Evolutionary conservation across 2,797 vertebrate genomes (phyloP), one percentile per base, ranked within the genome.

Genomic region (Cottoperca gobio): DNA sequence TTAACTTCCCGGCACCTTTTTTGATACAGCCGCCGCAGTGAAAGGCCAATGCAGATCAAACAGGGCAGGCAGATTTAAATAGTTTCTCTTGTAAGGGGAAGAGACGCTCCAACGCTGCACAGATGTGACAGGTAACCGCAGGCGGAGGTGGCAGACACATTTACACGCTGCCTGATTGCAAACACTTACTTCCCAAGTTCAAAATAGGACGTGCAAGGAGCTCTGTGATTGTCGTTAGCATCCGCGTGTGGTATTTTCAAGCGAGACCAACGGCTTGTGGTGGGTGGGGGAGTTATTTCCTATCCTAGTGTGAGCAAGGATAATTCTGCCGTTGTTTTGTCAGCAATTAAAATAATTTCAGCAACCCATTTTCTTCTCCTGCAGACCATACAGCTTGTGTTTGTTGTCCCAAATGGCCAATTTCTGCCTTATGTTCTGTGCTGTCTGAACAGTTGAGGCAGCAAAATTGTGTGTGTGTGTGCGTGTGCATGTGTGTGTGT

Each of bases 281-380:
- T 61, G 70, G 52, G 48, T 10, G n/a, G 72, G 39, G 52, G 55
- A 16, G 60, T 75, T 59, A 48, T 81, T 86, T 82, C 53, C 74
- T 35, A 52, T 70, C 70, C 54, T 59, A 37, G 81, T 70, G 68
- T 74, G 71, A 69, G 60, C 57, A 40, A 28, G 67, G 82, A 87
- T 83, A 83, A 87, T 89, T 92, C 78, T 77, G 65, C 84, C n/a
- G 63, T 73, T 87, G 85, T 91, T 92, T 90, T 91, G 89, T 90
- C 88, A 86, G 92, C 89, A 91, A 93, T 91, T 92, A 90, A 89
- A 91, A 80, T 71, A 86, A 87, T 89, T 87, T 79, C 78, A 86
- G 80, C 85, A 84, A 70, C 65, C 77, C 78, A 76, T 83, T 92
- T 90, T 86, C 84, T 68, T 78, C 70, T 70, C 73, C 86, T 70